phyloP scores from a whole-genome alignment of 2,888 invertebrate genomes.

The Lithophane socia region DNA sequence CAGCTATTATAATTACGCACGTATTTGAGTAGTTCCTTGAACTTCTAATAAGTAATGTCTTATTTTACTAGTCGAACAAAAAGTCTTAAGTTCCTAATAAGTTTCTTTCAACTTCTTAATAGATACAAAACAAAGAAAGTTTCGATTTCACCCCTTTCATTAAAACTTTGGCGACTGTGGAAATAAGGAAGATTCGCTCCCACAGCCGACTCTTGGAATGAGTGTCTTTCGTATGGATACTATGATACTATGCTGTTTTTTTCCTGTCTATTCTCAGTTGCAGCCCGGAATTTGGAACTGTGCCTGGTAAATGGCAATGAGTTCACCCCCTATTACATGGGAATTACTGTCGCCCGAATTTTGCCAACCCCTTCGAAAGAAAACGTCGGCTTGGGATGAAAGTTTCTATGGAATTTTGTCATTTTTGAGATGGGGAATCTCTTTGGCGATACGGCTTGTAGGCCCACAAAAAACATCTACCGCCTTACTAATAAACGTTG shows the following conservation, averaged over 20 bases:
- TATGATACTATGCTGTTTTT: no score
- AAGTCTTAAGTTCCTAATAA: constrained; percentile 3
- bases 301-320: not conserved
- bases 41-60: not conserved
- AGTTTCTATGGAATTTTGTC: no score
- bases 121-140: not conserved
- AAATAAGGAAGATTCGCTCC: not conserved
- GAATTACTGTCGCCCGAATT: not conserved
- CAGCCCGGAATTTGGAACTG: not conserved
- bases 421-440: no score
- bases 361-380: not conserved
- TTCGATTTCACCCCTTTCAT: constrained; percentile 15
- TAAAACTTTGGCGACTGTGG: constrained; percentile 12
- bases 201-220: not conserved
- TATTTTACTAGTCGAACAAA: constrained; percentile 18
- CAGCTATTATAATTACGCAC: not conserved
- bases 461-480: no score
- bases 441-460: no score
- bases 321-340: not conserved
- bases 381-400: not conserved
- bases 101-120: constrained; percentile 4
- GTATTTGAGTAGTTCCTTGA: not conserved
- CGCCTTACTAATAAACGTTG: no score
- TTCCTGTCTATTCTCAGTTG: not conserved
- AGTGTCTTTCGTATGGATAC: not conserved